Evolutionary conservation across 2,113 vertebrate species (phyloP).

Genomic region (Etia nguti): DNA sequence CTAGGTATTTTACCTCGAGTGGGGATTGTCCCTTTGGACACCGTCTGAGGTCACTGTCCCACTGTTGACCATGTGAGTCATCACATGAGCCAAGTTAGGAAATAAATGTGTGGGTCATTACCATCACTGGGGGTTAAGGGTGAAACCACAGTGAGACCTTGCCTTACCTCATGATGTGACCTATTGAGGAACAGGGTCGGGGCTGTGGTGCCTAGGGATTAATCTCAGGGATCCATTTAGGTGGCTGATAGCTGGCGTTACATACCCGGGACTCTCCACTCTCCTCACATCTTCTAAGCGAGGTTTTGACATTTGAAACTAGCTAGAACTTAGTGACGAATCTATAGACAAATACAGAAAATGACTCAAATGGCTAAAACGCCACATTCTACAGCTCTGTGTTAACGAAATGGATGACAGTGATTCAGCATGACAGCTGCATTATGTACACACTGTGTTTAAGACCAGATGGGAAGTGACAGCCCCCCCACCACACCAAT

Average conservation of each 20-base stretch:
- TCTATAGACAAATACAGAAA: neutral
- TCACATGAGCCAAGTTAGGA: neutral
- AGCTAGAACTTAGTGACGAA: neutral
- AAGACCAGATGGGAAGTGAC: neutral
- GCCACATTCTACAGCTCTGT: neutral
- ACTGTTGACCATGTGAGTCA: neutral
- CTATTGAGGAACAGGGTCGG: neutral
- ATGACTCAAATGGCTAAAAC: neutral
- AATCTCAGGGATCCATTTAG: neutral
- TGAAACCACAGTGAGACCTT: neutral
- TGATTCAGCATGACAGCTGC: neutral
- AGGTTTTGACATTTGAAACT: neutral
- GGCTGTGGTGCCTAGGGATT: neutral
- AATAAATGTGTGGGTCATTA: neutral
- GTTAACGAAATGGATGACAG: neutral
- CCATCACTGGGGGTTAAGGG: neutral
- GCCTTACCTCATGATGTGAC: neutral
- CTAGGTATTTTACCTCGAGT: neutral
- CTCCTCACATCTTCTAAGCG: neutral
- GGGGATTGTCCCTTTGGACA: neutral
- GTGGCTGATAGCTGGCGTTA: neutral
- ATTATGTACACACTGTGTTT: neutral
- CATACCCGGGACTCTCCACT: neutral
- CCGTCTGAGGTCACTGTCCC: neutral
- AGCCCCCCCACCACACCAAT: neutral